Evolutionary conservation across 2,113 vertebrate genomes (phyloP).

Genomic region (Hippoglossus stenolepis): DNA sequence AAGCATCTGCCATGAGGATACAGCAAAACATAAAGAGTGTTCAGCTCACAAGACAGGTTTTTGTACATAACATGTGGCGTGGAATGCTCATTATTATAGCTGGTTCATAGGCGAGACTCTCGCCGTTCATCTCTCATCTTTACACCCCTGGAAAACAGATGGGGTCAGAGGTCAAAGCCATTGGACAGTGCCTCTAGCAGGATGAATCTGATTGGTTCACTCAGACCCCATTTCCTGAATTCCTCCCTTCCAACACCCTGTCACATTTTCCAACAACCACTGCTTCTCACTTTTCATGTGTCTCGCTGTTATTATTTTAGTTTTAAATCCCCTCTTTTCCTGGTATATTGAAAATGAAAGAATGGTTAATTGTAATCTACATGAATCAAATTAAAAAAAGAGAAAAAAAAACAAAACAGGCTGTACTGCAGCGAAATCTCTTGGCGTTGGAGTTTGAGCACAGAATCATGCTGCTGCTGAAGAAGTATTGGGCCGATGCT

Average conservation of each 20-base stretch:
- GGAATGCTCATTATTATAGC: slow-evolving; percentile 83
- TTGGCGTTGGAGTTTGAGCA: slow-evolving; percentile 42
- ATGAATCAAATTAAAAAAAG: slow-evolving; percentile 37
- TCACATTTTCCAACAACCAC: slow-evolving; percentile 45
- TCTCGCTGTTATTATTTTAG: slow-evolving; percentile 60
- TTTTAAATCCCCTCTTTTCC: slow-evolving; percentile 62
- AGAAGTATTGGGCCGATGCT: slow-evolving; percentile 50
- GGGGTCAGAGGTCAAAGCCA: slow-evolving; percentile 58
- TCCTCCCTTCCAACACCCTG: slow-evolving; percentile 53
- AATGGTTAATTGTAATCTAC: slow-evolving; percentile 65
- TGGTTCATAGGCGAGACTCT: slow-evolving; percentile 75
- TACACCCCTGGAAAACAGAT: slow-evolving; percentile 65
- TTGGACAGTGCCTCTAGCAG: slow-evolving; percentile 51
- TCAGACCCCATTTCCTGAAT: slow-evolving; percentile 57
- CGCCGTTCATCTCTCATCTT: slow-evolving; percentile 69
- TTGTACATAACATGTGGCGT: slow-evolving; percentile 80
- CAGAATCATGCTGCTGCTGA: slow-evolving; percentile 46
- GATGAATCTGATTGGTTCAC: slow-evolving; percentile 58
- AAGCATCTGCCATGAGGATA: slow-evolving; percentile 88
- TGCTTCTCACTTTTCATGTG: slow-evolving; percentile 33
- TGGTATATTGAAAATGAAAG: slow-evolving; percentile 58
- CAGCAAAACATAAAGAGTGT: slow-evolving; percentile 85
- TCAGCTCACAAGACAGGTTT: slow-evolving; percentile 86
- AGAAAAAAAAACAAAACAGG: slow-evolving; percentile 25
- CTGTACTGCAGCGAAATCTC: slow-evolving; percentile 33